Evolutionary conservation across 2,888 invertebrate species (phyloP).

Genomic region (Panzeria rudis): DNA sequence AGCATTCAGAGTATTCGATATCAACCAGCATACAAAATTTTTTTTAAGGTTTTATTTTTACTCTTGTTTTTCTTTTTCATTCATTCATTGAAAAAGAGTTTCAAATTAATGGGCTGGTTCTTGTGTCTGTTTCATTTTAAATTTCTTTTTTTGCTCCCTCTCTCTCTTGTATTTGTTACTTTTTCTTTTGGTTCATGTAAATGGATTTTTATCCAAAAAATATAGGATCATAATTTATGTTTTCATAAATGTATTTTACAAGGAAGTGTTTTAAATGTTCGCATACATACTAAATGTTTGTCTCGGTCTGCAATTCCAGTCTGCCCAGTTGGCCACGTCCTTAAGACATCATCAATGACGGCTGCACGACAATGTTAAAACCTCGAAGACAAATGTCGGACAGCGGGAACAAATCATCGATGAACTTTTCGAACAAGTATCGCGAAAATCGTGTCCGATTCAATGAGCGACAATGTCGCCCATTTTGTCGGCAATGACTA

Average conservation of each 20-base stretch:
- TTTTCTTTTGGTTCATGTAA: slow-evolving; percentile 48
- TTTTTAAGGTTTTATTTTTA: slow-evolving; percentile 11
- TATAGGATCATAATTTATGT: slow-evolving; percentile 64
- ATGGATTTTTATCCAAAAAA: slow-evolving; percentile 57
- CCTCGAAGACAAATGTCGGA: no score
- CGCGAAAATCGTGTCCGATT: no score
- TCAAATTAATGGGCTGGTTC: slow-evolving; percentile 61
- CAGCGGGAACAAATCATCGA: no score
- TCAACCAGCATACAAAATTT: not conserved
- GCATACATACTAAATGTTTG: slow-evolving; percentile 40
- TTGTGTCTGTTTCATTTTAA: slow-evolving; percentile 54
- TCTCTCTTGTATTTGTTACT: slow-evolving; percentile 5
- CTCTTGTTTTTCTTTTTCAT: slow-evolving; percentile 6
- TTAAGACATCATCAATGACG: no score
- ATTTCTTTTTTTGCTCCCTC: not conserved
- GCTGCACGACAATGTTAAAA: no score
- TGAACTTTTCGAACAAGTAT: no score
- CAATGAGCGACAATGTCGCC: no score
- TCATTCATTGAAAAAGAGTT: slow-evolving; percentile 55
- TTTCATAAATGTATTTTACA: slow-evolving; percentile 65
- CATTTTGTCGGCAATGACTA: no score
- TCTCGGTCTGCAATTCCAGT: slow-evolving; percentile 21
- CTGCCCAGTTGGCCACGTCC: no score
- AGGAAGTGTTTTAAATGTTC: slow-evolving; percentile 66
- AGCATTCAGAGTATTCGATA: slow-evolving; percentile 29